Evolutionary conservation across 2,888 invertebrate species (phyloP).

Genomic region (Eustalomyia histrio): DNA sequence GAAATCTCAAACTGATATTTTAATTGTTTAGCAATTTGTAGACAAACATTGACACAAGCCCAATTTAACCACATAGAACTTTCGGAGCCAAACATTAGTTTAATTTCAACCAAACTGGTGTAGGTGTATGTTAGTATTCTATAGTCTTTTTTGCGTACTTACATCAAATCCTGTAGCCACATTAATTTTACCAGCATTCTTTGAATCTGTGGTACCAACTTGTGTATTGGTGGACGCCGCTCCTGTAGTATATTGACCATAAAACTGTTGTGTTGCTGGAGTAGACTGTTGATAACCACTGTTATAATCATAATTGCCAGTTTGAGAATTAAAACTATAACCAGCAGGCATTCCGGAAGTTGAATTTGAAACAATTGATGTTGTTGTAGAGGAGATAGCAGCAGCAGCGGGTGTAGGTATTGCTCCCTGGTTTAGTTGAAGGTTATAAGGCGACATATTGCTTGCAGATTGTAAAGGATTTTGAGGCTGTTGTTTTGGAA

Average conservation of each 20-base stretch:
- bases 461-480: slow-evolving; percentile 34
- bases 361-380: slow-evolving; percentile 20
- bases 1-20: too few relatives aligned
- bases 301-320: slow-evolving; percentile 83
- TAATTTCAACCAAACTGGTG: too few relatives aligned
- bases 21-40: too few relatives aligned
- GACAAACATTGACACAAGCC: too few relatives aligned
- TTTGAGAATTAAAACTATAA: slow-evolving; percentile 82
- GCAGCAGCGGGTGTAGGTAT: slow-evolving; percentile 50
- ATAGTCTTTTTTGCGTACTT: slow-evolving; percentile 51
- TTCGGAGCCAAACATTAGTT: too few relatives aligned
- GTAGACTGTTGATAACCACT: slow-evolving; percentile 82
- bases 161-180: slow-evolving; percentile 76
- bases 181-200: slow-evolving; percentile 72
- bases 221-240: slow-evolving; percentile 68
- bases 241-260: slow-evolving; percentile 74
- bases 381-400: slow-evolving; percentile 22
- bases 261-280: slow-evolving; percentile 68
- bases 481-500: slow-evolving; percentile 68
- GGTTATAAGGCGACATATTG: slow-evolving; percentile 17
- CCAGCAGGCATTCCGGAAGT: slow-evolving; percentile 81
- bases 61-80: too few relatives aligned
- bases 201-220: slow-evolving; percentile 76
- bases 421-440: neutral
- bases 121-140: too few relatives aligned